A percentile compares a stretch with the other conserved stretches of the same genome.
Conservation (phyloP, 2,113 vertebrate species). For the Tragulus kanchil region DNA sequence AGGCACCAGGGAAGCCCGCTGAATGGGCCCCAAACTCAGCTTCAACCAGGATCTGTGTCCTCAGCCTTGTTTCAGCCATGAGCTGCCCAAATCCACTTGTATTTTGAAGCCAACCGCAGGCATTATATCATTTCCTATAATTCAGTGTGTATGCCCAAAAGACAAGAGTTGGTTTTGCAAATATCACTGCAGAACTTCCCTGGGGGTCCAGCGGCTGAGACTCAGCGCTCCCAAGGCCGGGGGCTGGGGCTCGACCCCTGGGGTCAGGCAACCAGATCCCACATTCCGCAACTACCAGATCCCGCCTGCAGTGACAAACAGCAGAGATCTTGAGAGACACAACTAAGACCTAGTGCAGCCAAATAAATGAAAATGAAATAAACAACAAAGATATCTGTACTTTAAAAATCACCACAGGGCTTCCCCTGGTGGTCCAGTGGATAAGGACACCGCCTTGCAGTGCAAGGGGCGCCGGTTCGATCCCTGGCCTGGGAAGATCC, state of each 20-base stretch:
- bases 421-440: no score
- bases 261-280: background rate
- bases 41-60: no score
- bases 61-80: background rate
- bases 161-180: background rate
- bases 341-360: background rate
- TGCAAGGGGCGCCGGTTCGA: no score
- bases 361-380: background rate
- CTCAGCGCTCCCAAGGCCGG: background rate
- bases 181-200: background rate
- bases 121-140: background rate
- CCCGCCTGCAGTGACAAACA: fast-evolving
- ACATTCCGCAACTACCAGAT: fast-evolving
- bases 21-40: background rate
- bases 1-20: background rate
- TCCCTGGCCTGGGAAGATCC: no score
- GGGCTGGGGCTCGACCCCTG: background rate
- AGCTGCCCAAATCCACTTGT: background rate
- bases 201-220: background rate
- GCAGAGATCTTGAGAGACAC: background rate
- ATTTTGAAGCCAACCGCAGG: background rate
- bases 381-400: background rate
- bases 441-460: no score
- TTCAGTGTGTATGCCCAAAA: background rate
- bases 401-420: no score